Evolutionary conservation across 2,113 vertebrate species (phyloP).

Genomic region (Rhagologus leucostigma): DNA sequence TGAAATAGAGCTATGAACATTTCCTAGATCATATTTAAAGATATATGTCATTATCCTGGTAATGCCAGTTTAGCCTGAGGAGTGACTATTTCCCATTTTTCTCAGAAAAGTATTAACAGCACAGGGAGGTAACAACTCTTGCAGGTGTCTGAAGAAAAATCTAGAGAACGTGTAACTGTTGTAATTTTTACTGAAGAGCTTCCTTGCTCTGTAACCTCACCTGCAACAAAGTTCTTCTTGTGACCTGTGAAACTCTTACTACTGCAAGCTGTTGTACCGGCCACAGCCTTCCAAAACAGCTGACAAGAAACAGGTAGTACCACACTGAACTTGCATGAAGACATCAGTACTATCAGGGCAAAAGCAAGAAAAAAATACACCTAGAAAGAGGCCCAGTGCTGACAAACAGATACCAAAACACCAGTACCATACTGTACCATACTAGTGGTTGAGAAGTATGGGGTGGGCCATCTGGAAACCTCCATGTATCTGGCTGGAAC

Average conservation of each 20-base stretch:
- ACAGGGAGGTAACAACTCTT: neutral
- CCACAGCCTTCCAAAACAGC: neutral
- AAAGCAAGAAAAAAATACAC: neutral
- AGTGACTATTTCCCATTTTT: neutral
- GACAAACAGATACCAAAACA: conserved; percentile 34
- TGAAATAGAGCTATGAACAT: neutral
- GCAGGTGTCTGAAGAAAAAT: neutral
- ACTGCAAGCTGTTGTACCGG: neutral
- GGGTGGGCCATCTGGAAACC: conserved; percentile 46
- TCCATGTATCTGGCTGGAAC: conserved; percentile 46
- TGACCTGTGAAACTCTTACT: neutral
- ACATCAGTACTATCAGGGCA: neutral
- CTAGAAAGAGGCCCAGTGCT: conserved; percentile 39
- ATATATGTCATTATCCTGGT: neutral
- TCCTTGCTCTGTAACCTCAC: neutral
- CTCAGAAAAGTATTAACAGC: neutral
- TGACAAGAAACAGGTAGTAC: neutral
- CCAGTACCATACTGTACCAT: conserved; percentile 52
- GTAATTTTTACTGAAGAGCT: neutral
- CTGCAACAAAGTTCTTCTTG: neutral
- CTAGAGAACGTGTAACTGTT: rapidly evolving
- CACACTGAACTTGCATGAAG: neutral
- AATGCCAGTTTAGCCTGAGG: neutral
- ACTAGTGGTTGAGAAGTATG: conserved; percentile 53
- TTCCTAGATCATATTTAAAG: neutral